phyloP scores from a whole-genome alignment of 2,888 invertebrate genomes.

The Mylabris sibirica region DNA sequence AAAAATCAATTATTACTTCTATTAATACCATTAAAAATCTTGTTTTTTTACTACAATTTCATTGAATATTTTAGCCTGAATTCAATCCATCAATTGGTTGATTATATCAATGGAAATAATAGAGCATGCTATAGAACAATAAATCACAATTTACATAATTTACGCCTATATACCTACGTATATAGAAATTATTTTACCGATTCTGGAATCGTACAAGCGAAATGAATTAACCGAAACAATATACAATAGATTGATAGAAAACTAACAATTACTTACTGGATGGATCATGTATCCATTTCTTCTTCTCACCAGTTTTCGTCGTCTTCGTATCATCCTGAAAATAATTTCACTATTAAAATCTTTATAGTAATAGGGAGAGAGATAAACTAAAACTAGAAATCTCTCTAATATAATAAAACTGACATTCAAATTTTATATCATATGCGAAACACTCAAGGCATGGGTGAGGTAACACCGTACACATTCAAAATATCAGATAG shows the following conservation, averaged over 20 bases:
- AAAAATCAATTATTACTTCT: too few relatives aligned
- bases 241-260: background rate
- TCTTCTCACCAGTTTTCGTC: constrained; percentile 69
- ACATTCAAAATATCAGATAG: constrained; percentile 23
- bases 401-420: constrained; percentile 20
- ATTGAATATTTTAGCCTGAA: too few relatives aligned
- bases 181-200: background rate
- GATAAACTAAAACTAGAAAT: constrained; percentile 25
- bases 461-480: background rate
- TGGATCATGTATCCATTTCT: constrained; percentile 80
- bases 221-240: background rate
- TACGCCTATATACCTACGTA: background rate
- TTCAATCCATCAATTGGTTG: background rate
- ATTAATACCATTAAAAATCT: background rate
- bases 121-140: constrained; percentile 28
- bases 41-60: too few relatives aligned
- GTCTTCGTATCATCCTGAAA: constrained; percentile 65
- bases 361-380: constrained; percentile 23
- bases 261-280: constrained; percentile 68
- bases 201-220: too few relatives aligned
- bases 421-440: constrained; percentile 21
- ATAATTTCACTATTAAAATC: constrained; percentile 33
- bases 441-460: constrained; percentile 19
- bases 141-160: constrained; percentile 30
- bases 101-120: background rate